A percentile compares a stretch with the other conserved stretches of the same genome.
Conservation (phyloP, 2,797 vertebrate genomes). For the Ara ararauna region DNA sequence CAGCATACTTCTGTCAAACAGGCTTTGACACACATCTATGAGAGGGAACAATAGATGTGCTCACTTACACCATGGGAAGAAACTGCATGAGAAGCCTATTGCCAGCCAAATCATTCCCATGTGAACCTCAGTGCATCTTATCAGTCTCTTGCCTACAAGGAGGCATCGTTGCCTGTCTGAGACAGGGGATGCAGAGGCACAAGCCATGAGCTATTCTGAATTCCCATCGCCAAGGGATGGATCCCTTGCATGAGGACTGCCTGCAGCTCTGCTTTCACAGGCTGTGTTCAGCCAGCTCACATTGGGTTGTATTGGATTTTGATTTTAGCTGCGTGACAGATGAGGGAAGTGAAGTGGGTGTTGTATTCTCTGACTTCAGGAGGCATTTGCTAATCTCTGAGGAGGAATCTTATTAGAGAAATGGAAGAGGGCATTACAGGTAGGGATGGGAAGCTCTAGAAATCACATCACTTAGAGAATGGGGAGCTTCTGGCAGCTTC, state of each 20-base stretch:
- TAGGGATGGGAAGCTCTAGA: background rate
- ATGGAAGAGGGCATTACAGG: background rate
- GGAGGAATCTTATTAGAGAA: conserved; percentile 38
- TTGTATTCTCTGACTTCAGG: background rate
- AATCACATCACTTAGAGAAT: background rate
- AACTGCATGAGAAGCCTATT: background rate
- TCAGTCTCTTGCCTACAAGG: background rate
- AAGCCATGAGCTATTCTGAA: background rate
- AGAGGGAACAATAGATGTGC: background rate
- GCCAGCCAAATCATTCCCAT: background rate
- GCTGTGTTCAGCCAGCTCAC: background rate
- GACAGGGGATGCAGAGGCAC: background rate
- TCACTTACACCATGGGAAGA: background rate
- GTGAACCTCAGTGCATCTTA: background rate
- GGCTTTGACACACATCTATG: background rate
- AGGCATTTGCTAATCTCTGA: conserved; percentile 37
- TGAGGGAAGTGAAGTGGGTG: background rate
- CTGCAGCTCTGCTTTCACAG: background rate
- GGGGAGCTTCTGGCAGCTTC: background rate
- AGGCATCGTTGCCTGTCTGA: background rate
- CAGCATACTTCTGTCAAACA: background rate
- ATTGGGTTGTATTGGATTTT: background rate
- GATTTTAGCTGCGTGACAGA: background rate
- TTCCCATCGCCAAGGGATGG: background rate
- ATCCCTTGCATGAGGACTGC: background rate